A percentile compares a stretch with the other conserved stretches of the same genome.
phyloP scores from a whole-genome alignment of 2,888 invertebrate genomes.

The Eustalomyia histrio region DNA sequence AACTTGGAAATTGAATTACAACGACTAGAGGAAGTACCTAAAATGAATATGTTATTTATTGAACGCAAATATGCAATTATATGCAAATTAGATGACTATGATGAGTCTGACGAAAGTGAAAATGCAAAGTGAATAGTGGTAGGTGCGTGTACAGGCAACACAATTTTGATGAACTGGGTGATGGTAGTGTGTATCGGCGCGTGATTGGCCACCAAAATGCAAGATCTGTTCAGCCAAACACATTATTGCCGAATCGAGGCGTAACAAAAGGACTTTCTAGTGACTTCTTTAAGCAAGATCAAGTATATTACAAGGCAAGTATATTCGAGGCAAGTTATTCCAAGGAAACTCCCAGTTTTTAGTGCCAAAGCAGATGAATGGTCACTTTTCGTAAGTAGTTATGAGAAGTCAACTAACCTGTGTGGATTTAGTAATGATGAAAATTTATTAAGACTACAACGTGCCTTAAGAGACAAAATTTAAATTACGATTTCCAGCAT shows the following conservation, averaged over 20 bases:
- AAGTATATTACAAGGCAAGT: too few species aligned
- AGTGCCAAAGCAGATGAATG: slow-evolving; percentile 57
- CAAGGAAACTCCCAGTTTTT: slow-evolving; percentile 48
- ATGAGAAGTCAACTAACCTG: slow-evolving; percentile 33
- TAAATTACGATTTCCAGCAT: slow-evolving; percentile 44
- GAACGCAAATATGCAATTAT: neutral
- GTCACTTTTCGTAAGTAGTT: slow-evolving; percentile 55
- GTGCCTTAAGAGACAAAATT: slow-evolving; percentile 44
- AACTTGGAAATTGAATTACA: slow-evolving; percentile 12
- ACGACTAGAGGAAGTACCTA: slow-evolving; percentile 11
- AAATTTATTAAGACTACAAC: slow-evolving; percentile 50
- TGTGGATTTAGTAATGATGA: slow-evolving; percentile 53
- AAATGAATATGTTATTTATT: slow-evolving; percentile 9
- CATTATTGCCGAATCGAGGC: too few species aligned
- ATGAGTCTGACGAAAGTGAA: too few species aligned
- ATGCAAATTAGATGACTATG: too few species aligned
- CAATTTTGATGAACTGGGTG: too few species aligned
- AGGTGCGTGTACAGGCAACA: too few species aligned
- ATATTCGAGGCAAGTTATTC: neutral
- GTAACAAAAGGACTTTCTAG: too few species aligned
- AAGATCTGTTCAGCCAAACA: too few species aligned
- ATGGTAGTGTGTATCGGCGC: too few species aligned
- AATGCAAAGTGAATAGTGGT: too few species aligned
- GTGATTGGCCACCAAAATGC: too few species aligned
- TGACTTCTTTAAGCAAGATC: too few species aligned